Evolutionary conservation across 2,797 vertebrate species (phyloP).

Genomic region (Merluccius polli): DNA sequence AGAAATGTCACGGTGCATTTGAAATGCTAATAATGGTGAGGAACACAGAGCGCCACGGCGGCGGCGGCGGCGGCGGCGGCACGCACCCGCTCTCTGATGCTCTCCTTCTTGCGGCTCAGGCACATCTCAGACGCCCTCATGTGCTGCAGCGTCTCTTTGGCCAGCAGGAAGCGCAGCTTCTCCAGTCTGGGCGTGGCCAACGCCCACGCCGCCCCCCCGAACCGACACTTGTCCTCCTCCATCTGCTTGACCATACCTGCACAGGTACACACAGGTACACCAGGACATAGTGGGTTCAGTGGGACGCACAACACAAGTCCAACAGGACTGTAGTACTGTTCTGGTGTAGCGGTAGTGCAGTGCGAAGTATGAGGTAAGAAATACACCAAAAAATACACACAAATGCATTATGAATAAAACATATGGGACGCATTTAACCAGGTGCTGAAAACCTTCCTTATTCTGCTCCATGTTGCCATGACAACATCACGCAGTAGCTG

Average conservation of each 20-base stretch:
- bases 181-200: constrained; percentile 83
- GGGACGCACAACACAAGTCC: background rate
- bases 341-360: too few relatives aligned
- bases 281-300: too few relatives aligned
- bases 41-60: too few relatives aligned
- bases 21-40: too few relatives aligned
- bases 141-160: constrained; percentile 90
- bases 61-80: background rate
- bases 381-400: too few relatives aligned
- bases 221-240: constrained; percentile 82
- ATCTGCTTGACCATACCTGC: constrained; percentile 90
- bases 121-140: constrained; percentile 89
- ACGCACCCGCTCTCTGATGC: constrained; percentile 78
- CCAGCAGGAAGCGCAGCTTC: constrained; percentile 82
- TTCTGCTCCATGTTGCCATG: too few relatives aligned
- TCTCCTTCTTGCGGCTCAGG: constrained; percentile 77
- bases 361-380: too few relatives aligned
- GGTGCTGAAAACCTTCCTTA: too few relatives aligned
- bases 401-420: too few relatives aligned
- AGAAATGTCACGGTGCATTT: too few relatives aligned
- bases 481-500: too few relatives aligned
- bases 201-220: constrained; percentile 86
- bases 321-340: background rate
- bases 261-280: background rate
- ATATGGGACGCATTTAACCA: too few relatives aligned